These are phyloP conservation scores for Terrapene triunguis DNA, from an alignment of 2,113 vertebrate species.

Conservation along the genomic window DNA sequence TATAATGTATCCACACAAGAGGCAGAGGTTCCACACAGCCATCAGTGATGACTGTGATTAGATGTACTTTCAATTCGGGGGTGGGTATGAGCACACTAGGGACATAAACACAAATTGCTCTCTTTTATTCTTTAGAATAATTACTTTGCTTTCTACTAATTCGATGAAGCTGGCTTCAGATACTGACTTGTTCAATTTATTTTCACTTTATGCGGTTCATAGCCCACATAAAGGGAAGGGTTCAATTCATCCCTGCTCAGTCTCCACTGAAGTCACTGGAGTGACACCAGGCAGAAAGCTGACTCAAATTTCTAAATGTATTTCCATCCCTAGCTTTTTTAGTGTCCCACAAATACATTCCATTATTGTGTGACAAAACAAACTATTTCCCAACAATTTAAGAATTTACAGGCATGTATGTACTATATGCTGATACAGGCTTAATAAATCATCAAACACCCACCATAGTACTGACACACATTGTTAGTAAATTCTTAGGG, in stretches of 20 bases:
- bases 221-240: neutral
- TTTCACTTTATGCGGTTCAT: conserved; percentile 32
- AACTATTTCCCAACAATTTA: conserved; percentile 16
- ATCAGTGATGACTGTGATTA: conserved; percentile 4
- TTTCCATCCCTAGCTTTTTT: neutral
- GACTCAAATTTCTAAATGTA: neutral
- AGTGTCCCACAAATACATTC: neutral
- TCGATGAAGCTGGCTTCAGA: conserved; percentile 38
- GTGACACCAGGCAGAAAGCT: neutral
- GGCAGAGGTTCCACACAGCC: neutral
- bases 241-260: neutral
- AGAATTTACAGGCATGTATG: neutral
- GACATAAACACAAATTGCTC: neutral
- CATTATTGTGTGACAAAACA: neutral
- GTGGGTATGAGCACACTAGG: conserved; percentile 17
- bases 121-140: conserved; percentile 47
- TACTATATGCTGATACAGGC: neutral
- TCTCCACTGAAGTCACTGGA: neutral
- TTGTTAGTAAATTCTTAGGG: neutral
- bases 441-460: neutral
- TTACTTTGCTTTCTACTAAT: conserved; percentile 54
- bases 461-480: neutral
- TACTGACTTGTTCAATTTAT: conserved; percentile 27
- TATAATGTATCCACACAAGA: neutral
- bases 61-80: neutral